Percentiles rank a stretch among this genome's conserved stretches.
phyloP scores from a whole-genome alignment of 2,888 invertebrate genomes.

The Yponomeuta sedellus region DNA sequence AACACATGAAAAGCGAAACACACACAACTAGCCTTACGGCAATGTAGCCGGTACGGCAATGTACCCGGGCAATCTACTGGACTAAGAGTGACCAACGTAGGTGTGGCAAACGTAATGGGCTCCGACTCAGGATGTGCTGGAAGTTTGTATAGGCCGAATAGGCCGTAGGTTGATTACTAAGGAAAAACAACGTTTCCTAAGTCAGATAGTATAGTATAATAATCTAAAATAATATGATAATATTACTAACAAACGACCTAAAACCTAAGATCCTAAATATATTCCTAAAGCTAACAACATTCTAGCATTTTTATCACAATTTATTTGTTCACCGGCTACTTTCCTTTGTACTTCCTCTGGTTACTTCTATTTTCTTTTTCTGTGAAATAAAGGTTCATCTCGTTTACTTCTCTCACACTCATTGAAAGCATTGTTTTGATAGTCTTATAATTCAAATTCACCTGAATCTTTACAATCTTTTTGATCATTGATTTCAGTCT shows the following conservation, averaged over 20 bases:
- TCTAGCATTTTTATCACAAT: background rate
- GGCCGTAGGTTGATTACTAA: too few relatives aligned
- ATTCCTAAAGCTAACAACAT: background rate
- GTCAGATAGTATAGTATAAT: background rate
- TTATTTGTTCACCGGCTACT: background rate
- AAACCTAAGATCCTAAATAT: background rate
- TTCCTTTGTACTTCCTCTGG: background rate
- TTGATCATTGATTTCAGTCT: background rate
- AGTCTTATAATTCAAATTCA: background rate
- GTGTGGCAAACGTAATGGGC: too few relatives aligned
- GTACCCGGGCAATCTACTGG: too few relatives aligned
- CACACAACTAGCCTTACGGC: too few relatives aligned
- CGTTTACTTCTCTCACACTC: background rate
- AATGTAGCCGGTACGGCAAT: too few relatives aligned
- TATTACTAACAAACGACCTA: background rate
- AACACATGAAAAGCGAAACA: too few relatives aligned
- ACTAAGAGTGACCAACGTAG: too few relatives aligned
- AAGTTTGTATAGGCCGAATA: too few relatives aligned
- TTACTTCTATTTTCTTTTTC: background rate
- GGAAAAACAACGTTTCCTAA: too few relatives aligned
- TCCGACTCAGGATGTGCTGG: too few relatives aligned
- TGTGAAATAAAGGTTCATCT: background rate
- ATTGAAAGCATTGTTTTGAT: background rate
- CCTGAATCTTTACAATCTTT: background rate
- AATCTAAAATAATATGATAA: background rate